Evolutionary conservation across 2,113 vertebrate genomes (phyloP).

Genomic region (Chionodraco myersi): DNA sequence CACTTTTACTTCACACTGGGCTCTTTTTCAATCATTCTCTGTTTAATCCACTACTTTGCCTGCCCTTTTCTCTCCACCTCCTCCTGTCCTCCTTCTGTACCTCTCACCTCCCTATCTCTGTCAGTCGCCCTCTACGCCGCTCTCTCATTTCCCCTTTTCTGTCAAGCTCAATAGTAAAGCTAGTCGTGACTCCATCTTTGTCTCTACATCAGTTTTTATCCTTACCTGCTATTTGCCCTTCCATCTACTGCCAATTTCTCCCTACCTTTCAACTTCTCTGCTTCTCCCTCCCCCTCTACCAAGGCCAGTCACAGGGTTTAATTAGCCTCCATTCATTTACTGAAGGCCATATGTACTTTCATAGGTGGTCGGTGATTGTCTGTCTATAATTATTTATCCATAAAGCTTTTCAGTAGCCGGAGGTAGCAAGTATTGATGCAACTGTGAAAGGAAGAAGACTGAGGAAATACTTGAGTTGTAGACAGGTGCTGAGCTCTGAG

Average conservation of each 20-base stretch:
- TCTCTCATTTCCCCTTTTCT: conserved; percentile 21
- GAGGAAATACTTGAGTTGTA: conserved; percentile 56
- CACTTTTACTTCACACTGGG: conserved; percentile 11
- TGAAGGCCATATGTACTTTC: conserved; percentile 67
- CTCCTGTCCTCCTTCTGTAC: conserved; percentile 12
- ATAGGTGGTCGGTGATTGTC: conserved; percentile 54
- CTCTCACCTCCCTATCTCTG: conserved; percentile 32
- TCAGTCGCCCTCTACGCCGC: conserved; percentile 21
- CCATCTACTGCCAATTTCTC: conserved; percentile 30
- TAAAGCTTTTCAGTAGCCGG: conserved; percentile 61
- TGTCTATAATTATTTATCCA: conserved; percentile 46
- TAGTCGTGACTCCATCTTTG: conserved; percentile 27
- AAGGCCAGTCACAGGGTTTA: conserved; percentile 47
- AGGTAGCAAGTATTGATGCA: conserved; percentile 60
- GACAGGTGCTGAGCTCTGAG: conserved; percentile 56
- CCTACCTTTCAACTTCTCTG: conserved; percentile 2
- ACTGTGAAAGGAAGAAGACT: conserved; percentile 46
- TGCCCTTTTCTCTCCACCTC: conserved; percentile 33
- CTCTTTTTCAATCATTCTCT: conserved; percentile 19
- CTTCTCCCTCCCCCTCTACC: conserved; percentile 22
- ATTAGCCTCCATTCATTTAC: conserved; percentile 65
- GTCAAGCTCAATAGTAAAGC: neutral
- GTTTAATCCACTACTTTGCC: conserved; percentile 46
- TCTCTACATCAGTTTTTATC: conserved; percentile 34
- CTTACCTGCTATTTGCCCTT: conserved; percentile 45